These are phyloP conservation scores for Papilio xuthus DNA, from an alignment of 1,140 invertebrate genomes.

Conservation along the genomic window DNA sequence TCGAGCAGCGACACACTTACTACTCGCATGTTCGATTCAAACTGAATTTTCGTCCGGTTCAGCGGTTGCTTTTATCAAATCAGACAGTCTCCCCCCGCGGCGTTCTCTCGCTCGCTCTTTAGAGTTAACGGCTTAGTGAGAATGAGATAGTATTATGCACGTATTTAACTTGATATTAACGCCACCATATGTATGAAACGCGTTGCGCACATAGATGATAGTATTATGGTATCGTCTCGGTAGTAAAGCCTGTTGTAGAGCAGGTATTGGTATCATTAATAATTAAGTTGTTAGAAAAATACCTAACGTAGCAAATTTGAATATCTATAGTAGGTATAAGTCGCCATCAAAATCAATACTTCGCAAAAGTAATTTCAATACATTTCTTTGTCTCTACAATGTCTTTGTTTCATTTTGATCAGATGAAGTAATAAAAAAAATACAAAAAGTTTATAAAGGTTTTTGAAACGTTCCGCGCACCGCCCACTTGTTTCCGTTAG, in stretches of 20 bases:
- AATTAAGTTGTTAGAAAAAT: conserved; percentile 42
- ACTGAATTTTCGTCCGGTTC: conserved; percentile 74
- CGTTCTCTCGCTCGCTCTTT: conserved; percentile 61
- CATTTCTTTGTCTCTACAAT: neutral
- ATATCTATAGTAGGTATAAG: neutral
- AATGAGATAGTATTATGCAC: conserved; percentile 55
- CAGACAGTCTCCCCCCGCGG: conserved; percentile 64
- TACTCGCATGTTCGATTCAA: conserved; percentile 59
- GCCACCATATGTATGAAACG: conserved; percentile 54
- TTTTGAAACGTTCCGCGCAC: conserved; percentile 1
- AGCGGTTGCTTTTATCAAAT: conserved; percentile 80
- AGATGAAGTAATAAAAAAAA: neutral
- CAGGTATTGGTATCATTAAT: conserved; percentile 43
- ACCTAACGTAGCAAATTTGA: neutral
- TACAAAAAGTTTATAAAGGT: neutral
- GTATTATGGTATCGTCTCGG: conserved; percentile 40
- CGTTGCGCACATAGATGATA: conserved; percentile 51
- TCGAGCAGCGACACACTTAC: conserved; percentile 48
- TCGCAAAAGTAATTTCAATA: neutral
- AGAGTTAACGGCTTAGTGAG: conserved; percentile 42
- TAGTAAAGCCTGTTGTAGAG: conserved; percentile 51
- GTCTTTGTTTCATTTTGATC: conserved; percentile 30
- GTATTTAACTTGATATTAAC: conserved; percentile 41
- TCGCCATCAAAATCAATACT: neutral
- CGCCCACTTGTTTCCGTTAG: conserved; percentile 28